Conservation (phyloP, 1,140 invertebrate genomes). For the Lordiphosa mommai region DNA sequence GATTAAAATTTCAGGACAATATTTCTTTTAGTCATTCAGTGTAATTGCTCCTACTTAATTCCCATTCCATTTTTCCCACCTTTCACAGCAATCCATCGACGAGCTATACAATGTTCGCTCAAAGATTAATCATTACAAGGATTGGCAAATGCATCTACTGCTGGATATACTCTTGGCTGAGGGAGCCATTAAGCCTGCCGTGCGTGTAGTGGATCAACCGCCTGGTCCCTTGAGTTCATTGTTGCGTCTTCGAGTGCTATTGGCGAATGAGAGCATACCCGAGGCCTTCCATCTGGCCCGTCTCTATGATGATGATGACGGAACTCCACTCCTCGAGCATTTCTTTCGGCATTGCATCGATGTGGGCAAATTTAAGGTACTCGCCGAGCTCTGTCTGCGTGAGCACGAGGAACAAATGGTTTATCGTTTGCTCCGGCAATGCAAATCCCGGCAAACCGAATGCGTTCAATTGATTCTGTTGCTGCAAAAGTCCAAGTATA, state of each 20-base stretch:
- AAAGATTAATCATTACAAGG: slow-evolving; percentile 77
- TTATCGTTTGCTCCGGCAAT: slow-evolving; percentile 38
- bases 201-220: slow-evolving; percentile 38
- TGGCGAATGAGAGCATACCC: slow-evolving; percentile 54
- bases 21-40: not conserved
- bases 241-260: slow-evolving; percentile 44
- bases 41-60: not conserved
- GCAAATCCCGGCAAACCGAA: slow-evolving; percentile 34
- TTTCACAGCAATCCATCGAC: slow-evolving; percentile 81
- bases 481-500: slow-evolving; percentile 67
- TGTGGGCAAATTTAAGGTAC: slow-evolving; percentile 34
- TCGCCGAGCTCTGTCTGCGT: slow-evolving; percentile 50
- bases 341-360: slow-evolving; percentile 60
- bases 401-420: slow-evolving; percentile 56
- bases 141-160: slow-evolving; percentile 80
- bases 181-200: slow-evolving; percentile 29
- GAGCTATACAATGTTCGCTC: slow-evolving; percentile 78
- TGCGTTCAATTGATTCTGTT: slow-evolving; percentile 63
- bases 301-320: slow-evolving; percentile 26
- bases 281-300: slow-evolving; percentile 71
- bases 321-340: slow-evolving; percentile 42
- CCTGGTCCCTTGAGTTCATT: slow-evolving; percentile 21
- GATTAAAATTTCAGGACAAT: no score
- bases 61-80: not conserved
- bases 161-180: slow-evolving; percentile 42